phyloP scores from a whole-genome alignment of 53 echinoderm and acorn worm species.

The Echinometra lucunter region DNA sequence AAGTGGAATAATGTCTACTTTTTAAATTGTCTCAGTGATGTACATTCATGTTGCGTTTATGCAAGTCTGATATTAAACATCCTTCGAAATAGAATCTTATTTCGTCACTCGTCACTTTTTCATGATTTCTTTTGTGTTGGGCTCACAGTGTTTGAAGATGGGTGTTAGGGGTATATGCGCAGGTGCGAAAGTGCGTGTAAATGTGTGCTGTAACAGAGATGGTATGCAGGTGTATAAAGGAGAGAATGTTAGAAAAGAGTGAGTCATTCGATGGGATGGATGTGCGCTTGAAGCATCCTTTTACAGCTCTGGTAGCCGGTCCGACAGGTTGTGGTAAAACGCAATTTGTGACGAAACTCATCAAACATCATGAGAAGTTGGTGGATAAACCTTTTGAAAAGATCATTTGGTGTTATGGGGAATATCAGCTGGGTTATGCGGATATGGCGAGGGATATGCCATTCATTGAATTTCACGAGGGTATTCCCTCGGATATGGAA shows the following conservation, averaged over 20 bases:
- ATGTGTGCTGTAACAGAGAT: too few relatives aligned
- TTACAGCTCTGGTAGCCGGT: slow-evolving; percentile 66
- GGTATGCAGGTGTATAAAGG: background rate
- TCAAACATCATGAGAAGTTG: slow-evolving; percentile 46
- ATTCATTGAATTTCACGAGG: slow-evolving; percentile 77
- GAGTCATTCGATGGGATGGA: slow-evolving; percentile 21
- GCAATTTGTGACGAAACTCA: slow-evolving; percentile 71
- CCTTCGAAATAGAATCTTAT: too few relatives aligned
- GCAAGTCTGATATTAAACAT: too few relatives aligned
- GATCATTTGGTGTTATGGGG: slow-evolving; percentile 86
- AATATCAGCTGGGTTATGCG: slow-evolving; percentile 79
- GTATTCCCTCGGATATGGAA: slow-evolving; percentile 74
- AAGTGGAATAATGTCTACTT: too few relatives aligned
- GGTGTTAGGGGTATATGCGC: too few relatives aligned
- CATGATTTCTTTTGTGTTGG: too few relatives aligned
- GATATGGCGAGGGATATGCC: slow-evolving; percentile 18
- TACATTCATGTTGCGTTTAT: too few relatives aligned
- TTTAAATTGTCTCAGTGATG: too few relatives aligned
- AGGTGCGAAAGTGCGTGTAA: too few relatives aligned
- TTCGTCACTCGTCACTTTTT: too few relatives aligned
- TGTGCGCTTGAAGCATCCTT: slow-evolving; percentile 51
- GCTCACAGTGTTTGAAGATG: too few relatives aligned
- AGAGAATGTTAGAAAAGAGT: background rate
- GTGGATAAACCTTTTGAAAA: slow-evolving; percentile 71
- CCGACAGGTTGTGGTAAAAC: slow-evolving; percentile 84